Percentiles rank a stretch among this genome's conserved stretches.
Evolutionary conservation across 2,797 vertebrate species (phyloP).

Genomic region (Taenioides sp.): DNA sequence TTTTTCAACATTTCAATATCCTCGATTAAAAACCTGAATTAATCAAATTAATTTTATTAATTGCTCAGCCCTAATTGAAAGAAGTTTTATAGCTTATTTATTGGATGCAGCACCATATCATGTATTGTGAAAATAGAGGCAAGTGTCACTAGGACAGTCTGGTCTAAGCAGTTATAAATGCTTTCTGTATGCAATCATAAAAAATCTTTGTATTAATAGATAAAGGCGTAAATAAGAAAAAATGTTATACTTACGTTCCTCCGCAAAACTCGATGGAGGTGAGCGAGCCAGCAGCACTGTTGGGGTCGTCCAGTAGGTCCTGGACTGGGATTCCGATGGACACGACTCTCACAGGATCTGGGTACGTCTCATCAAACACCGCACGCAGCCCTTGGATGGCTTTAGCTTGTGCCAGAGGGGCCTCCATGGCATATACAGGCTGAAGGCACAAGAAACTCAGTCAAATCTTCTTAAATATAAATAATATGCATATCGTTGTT

Average conservation of each 20-base stretch:
- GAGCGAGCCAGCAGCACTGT: conserved; percentile 84
- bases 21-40: too few species aligned
- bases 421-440: conserved; percentile 88
- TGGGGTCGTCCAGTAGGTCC: conserved; percentile 88
- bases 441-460: conserved; percentile 46
- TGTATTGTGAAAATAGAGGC: too few species aligned
- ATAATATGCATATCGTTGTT: too few species aligned
- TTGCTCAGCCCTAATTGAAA: too few species aligned
- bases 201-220: background rate
- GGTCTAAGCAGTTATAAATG: background rate
- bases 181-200: background rate
- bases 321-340: conserved; percentile 90
- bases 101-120: too few species aligned
- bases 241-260: conserved; percentile 86
- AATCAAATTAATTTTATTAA: too few species aligned
- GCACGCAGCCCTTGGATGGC: conserved; percentile 95
- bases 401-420: conserved; percentile 89
- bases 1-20: too few species aligned
- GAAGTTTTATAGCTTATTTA: too few species aligned
- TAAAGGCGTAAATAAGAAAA: too few species aligned
- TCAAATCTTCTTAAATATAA: too few species aligned
- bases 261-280: conserved; percentile 96
- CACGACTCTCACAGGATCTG: conserved; percentile 94
- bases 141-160: too few species aligned
- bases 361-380: conserved; percentile 97